Base-by-base conservation (phyloP, 2,113 vertebrate species). In the Passerina amoena region DNA sequence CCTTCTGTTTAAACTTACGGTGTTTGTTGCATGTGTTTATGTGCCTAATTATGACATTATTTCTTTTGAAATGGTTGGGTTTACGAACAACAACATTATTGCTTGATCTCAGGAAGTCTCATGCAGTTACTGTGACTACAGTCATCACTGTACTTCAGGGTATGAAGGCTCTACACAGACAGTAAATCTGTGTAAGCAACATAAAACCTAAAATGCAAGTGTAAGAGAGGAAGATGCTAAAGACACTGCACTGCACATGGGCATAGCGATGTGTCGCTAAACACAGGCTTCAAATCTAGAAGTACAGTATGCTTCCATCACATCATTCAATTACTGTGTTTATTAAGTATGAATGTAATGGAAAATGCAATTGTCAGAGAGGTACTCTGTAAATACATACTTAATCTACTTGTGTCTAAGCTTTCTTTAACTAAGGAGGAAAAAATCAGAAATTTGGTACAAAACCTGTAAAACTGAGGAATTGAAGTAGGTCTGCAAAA, bases 71-170 rank as follows among this genome's bases (percentile, higher is more conserved):
- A 44, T 11, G 44, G 38, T 72, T 40, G n/a, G 59, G 12, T 89
- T 79, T 69, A 25, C 0, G 7, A 71, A 45, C 56, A 73, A 5
- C 56, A 28, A 5, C 19, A 0, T 68, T 56, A 27, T 11, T 87
- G 89, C 84, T 84, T 9, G 5, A 59, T 86, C 87, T 96, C 95
- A 94, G 94, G 94, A 94, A 70, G 90, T 80, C 63, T 80, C 38
- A 27, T 15, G 6, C 50, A 56, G 35, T 75, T 84, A 45, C 94
- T 96, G 83, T 86, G 81, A 82, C 61, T 68, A 1, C 80, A 84
- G 72, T 16, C 65, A 56, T n/a, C 51, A 16, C 90, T 90, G 88
- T 28, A 30, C 71, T 65, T 37, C 48, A 45, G 19, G 54, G 3
- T 21, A 0, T 56, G 15, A 42, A 69, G 66, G 21, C 38, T 60